Evolutionary conservation across 2,797 vertebrate genomes (phyloP), one percentile per base, ranked within the genome.

Genomic region (Semotilus atromaculatus): DNA sequence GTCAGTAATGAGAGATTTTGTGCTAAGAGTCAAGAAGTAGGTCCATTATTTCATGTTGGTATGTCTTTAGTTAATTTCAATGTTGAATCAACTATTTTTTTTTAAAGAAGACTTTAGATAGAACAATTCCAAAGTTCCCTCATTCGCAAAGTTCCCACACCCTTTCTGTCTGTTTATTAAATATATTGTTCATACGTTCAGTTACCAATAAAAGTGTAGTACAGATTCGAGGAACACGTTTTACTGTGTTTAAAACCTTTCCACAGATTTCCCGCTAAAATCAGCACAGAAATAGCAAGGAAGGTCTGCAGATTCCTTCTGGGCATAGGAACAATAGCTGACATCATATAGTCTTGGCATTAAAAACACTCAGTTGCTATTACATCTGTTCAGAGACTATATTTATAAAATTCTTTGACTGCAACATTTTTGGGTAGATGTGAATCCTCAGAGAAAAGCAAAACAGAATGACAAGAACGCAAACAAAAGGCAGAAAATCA

Each of bases 1-100:
- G 83, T 87, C 85, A 87, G 84, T 88, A 83, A 86, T 81, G 86
- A 83, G 78, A 83, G 86, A 85, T 77, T 26, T 72, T 38, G 31
- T 38, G 71, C 81, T 66, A 64, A 66, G 43, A 40, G 70, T 45
- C 58, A 48, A 45, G 55, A 64, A 74, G 70, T 21, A 71, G 29
- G 48, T 29, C 60, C 3, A 1, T 66, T 66, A 31, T 79, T 79
- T 79, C 48, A 43, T 7, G 18, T 66, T 16, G 68, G 80, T 70
- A 34, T 55, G 45, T 19, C 38, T 72, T 13, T 40, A 5, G 29
- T 31, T 36, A 0, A 48, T 51, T 74, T 76, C 34, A 76, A 55
- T 55, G 73, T 23, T 29, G 6, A 67, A 40, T 31, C 3, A 67
- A 40, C 43, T 26, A n/a, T n/a, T n/a, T 1, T 29, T 40, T 26